Conservation (phyloP, 2,113 vertebrate species). For the Hypanus sabinus region DNA sequence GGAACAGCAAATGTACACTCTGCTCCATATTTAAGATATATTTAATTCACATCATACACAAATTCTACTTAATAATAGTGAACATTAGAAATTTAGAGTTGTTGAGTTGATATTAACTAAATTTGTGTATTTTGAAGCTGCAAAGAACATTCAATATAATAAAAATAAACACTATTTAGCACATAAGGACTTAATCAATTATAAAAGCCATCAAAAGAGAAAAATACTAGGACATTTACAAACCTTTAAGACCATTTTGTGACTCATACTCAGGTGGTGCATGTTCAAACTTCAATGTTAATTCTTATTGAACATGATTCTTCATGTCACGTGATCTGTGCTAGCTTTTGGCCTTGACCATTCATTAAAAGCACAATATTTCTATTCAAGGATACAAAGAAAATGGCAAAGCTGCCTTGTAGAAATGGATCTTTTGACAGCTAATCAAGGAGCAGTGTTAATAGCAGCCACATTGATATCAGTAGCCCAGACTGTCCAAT, state of each 20-base stretch:
- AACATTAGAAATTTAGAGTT: neutral
- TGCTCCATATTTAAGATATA: no score
- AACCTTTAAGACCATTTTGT: neutral
- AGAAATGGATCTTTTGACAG: neutral
- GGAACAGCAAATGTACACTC: neutral
- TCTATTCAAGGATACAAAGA: neutral
- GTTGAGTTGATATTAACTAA: neutral
- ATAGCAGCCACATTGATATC: neutral
- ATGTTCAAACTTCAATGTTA: neutral
- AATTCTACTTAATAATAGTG: neutral
- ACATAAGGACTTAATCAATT: neutral
- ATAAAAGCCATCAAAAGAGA: neutral
- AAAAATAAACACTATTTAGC: neutral
- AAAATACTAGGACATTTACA: neutral
- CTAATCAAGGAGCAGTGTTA: conserved; percentile 21
- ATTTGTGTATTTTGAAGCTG: conserved; percentile 32
- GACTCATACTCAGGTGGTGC: neutral
- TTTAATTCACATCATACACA: neutral
- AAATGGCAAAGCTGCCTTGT: conserved; percentile 7
- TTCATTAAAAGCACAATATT: neutral
- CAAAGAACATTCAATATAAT: conserved; percentile 17
- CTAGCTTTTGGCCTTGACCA: neutral
- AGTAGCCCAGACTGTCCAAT: conserved; percentile 23
- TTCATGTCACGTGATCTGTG: no score
- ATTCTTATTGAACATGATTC: neutral